Percentiles rank a stretch among this genome's conserved stretches.
Conservation (phyloP, 1,140 invertebrate species). For the Ganaspis sp. region DNA sequence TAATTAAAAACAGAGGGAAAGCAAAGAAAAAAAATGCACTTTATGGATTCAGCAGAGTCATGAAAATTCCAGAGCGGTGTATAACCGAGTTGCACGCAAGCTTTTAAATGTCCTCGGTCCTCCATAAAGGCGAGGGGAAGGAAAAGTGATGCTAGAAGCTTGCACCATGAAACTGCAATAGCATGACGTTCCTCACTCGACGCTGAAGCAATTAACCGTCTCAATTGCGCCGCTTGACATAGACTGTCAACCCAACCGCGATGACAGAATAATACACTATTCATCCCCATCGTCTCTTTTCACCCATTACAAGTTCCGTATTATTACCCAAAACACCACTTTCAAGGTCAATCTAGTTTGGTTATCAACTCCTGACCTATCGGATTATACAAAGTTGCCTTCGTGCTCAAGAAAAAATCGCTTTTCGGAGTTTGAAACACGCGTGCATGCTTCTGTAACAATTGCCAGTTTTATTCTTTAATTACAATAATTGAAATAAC, state of each 20-base stretch:
- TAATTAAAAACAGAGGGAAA: not conserved
- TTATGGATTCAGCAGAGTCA: not conserved
- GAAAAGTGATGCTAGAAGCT: not conserved
- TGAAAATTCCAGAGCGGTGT: not conserved
- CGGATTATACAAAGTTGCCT: no score
- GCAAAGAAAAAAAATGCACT: not conserved
- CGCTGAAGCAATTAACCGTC: conserved; percentile 4
- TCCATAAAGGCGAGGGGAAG: not conserved
- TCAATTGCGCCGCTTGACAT: not conserved
- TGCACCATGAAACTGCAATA: not conserved
- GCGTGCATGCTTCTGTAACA: no score
- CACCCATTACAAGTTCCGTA: not conserved
- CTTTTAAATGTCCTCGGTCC: not conserved
- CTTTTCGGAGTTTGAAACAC: no score
- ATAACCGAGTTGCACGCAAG: not conserved
- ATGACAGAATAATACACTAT: not conserved
- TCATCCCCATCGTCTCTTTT: not conserved
- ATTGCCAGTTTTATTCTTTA: no score
- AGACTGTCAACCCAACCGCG: not conserved
- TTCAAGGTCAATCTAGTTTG: no score
- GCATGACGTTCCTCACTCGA: not conserved
- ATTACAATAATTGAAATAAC: no score
- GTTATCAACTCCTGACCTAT: no score
- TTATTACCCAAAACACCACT: not conserved
- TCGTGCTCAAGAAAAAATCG: no score